A percentile compares a stretch with the other conserved stretches of the same genome.
phyloP scores from a whole-genome alignment of 2,113 vertebrate species.

The Corythornis madagascariensis region DNA sequence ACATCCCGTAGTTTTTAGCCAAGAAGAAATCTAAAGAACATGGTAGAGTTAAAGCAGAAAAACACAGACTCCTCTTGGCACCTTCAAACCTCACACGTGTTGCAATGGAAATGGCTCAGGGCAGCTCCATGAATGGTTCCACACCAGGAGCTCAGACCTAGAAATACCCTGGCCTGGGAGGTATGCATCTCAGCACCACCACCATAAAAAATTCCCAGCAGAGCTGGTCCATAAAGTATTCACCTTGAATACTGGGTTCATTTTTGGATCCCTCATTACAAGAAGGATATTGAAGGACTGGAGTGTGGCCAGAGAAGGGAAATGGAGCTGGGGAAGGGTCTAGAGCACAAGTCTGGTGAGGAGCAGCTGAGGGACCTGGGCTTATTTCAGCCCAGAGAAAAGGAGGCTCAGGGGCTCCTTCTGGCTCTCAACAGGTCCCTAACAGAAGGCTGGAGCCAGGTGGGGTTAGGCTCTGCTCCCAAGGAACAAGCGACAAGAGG shows the following conservation, averaged over 20 bases:
- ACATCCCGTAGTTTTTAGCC: neutral
- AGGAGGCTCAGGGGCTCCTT: too few relatives aligned
- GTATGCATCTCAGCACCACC: neutral
- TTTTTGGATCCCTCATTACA: neutral
- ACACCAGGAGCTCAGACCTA: neutral
- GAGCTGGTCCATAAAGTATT: neutral
- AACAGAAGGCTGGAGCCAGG: too few relatives aligned
- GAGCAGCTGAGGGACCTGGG: too few relatives aligned
- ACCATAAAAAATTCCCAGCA: neutral
- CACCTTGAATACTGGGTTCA: neutral
- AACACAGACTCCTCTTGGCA: neutral
- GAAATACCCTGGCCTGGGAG: neutral
- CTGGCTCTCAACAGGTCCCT: too few relatives aligned
- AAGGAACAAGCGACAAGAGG: too few relatives aligned
- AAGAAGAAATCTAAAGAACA: neutral
- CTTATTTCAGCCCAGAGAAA: too few relatives aligned
- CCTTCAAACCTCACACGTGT: accelerated
- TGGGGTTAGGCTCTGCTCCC: too few relatives aligned
- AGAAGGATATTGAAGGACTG: neutral
- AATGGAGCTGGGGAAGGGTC: too few relatives aligned
- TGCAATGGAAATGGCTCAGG: neutral
- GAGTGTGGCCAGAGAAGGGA: too few relatives aligned
- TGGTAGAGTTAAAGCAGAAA: neutral
- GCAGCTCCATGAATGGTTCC: neutral
- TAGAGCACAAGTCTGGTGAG: too few relatives aligned